These are phyloP conservation scores for Thelohanellus kitauei DNA, from an alignment of 30 jellyfish, hydroid and myxozoan species.

Conservation along the genomic window DNA sequence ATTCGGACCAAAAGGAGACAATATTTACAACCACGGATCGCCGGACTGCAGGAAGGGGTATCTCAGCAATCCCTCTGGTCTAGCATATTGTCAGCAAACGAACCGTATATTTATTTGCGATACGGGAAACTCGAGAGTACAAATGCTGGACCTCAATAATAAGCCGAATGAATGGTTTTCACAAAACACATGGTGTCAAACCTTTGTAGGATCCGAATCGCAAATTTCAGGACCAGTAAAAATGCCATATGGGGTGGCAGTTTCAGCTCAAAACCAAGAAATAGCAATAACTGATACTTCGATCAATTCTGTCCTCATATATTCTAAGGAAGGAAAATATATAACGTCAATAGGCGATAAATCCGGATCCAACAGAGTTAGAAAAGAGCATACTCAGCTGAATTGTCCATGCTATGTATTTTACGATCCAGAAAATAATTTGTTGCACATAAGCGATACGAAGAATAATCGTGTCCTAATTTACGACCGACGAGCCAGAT, in stretches of 20 bases:
- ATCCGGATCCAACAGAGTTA: conserved; percentile 86
- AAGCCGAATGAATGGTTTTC: no score
- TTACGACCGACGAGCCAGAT: conserved; percentile 63
- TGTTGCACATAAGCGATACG: conserved; percentile 45
- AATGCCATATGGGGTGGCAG: conserved; percentile 86
- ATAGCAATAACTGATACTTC: conserved; percentile 71
- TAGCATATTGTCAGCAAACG: conserved; percentile 51
- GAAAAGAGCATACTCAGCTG: no score
- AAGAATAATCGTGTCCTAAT: conserved; percentile 69
- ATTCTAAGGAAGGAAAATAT: conserved; percentile 48
- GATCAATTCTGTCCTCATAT: conserved; percentile 43
- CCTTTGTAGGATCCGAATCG: no score
- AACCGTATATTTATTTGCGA: conserved; percentile 53
- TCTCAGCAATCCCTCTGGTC: conserved; percentile 83
- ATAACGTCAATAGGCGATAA: conserved; percentile 67
- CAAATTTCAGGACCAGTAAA: conserved; percentile 58
- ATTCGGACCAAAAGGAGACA: conserved; percentile 88
- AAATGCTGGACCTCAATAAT: no score
- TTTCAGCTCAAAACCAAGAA: conserved; percentile 31
- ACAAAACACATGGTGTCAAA: no score
- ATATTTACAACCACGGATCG: conserved; percentile 57
- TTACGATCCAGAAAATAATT: conserved; percentile 42
- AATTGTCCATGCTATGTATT: conserved; percentile 77
- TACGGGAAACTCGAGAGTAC: conserved; percentile 64
- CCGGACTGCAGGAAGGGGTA: conserved; percentile 87